Conservation (phyloP, 2,888 invertebrate species). For the Leptinotarsa tumamoca region DNA sequence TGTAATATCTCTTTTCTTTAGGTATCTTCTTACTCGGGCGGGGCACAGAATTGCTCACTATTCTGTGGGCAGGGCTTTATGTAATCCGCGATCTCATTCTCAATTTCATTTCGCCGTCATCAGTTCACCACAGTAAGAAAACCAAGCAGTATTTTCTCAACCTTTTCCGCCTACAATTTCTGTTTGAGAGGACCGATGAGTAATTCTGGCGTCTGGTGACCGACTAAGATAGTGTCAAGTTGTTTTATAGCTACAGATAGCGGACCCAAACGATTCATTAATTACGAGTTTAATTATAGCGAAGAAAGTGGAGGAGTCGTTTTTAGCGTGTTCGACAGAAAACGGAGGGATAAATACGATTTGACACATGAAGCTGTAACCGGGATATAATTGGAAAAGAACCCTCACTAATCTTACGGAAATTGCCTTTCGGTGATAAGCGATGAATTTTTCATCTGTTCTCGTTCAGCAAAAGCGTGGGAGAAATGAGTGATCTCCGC, state of each 20-base stretch:
- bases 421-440: background rate
- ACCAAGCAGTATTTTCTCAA: conserved; percentile 1
- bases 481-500: too few relatives aligned
- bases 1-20: too few relatives aligned
- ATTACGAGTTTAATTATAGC: conserved; percentile 61
- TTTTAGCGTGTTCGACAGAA: conserved; percentile 33
- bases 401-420: background rate
- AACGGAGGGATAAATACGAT: conserved; percentile 3
- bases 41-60: too few relatives aligned
- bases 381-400: conserved; percentile 5
- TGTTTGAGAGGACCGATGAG: conserved; percentile 36
- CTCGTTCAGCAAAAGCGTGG: too few relatives aligned
- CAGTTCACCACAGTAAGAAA: background rate
- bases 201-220: conserved; percentile 49
- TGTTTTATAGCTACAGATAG: conserved; percentile 61
- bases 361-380: conserved; percentile 15
- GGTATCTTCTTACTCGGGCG: too few relatives aligned
- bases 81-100: too few relatives aligned
- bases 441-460: background rate
- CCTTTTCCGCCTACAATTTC: background rate
- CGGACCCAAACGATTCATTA: conserved; percentile 60
- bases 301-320: conserved; percentile 51
- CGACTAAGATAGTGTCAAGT: conserved; percentile 60
- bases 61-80: too few relatives aligned
- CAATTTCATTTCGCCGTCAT: too few relatives aligned